Evolutionary conservation across 2,113 vertebrate species (phyloP).

Genomic region (Zonotrichia leucophrys): DNA sequence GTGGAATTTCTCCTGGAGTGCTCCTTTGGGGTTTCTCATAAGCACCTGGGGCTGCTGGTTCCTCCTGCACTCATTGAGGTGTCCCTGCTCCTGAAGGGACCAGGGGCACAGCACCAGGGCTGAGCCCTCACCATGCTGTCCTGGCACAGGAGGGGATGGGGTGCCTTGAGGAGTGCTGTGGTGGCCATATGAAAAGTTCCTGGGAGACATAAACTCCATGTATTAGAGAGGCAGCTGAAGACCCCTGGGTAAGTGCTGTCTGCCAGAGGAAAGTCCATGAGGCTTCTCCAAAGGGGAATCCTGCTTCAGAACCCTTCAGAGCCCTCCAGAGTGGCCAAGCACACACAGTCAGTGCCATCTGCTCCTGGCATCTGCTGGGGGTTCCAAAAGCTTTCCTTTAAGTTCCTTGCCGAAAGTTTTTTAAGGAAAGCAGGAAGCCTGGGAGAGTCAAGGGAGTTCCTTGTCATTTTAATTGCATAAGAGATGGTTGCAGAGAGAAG

Average conservation of each 20-base stretch:
- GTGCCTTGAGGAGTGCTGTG: background rate
- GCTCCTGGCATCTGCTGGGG: background rate
- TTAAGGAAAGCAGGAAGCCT: background rate
- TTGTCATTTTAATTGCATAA: background rate
- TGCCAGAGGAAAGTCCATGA: background rate
- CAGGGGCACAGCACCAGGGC: background rate
- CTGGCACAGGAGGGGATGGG: background rate
- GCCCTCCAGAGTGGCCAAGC: background rate
- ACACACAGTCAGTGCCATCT: rapidly evolving
- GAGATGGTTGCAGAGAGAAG: background rate
- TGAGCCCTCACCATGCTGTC: background rate
- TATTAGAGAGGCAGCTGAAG: background rate
- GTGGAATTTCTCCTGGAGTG: background rate
- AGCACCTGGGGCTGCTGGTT: background rate
- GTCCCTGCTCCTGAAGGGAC: background rate
- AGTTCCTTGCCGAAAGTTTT: background rate
- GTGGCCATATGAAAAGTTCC: background rate
- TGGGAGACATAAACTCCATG: background rate
- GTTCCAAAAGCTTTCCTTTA: background rate
- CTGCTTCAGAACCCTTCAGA: background rate
- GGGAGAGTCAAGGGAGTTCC: background rate
- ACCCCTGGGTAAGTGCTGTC: background rate
- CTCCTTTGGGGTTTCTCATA: background rate
- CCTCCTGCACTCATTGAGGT: rapidly evolving
- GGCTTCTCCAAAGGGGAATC: background rate